These are phyloP conservation scores for Mastomys natalensis DNA, from an alignment of 2,113 vertebrate species.

Conservation along the genomic window DNA sequence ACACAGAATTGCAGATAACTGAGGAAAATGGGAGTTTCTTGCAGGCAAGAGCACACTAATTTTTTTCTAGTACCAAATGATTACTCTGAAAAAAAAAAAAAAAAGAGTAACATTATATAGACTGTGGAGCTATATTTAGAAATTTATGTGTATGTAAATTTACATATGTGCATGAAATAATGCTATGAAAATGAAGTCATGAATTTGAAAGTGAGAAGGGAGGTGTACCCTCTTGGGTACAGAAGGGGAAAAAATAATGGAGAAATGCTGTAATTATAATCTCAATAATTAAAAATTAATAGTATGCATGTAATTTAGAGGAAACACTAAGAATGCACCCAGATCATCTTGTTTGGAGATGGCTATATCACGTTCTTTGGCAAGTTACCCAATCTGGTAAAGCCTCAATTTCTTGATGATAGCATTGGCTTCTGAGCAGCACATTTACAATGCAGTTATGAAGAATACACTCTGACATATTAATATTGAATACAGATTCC, in stretches of 20 bases:
- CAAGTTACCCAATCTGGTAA: conserved; percentile 38
- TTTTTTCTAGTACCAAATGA: not conserved
- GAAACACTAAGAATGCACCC: conserved; percentile 42
- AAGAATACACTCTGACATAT: conserved; percentile 20
- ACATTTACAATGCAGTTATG: not conserved
- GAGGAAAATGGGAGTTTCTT: not conserved
- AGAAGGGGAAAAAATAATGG: not conserved
- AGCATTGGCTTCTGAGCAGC: not conserved
- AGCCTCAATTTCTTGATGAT: not conserved
- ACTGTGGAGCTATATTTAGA: not conserved
- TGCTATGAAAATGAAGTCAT: not conserved
- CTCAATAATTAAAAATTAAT: conserved; percentile 16
- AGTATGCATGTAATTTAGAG: conserved; percentile 68
- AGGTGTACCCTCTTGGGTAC: accelerated
- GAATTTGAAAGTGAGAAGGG: not conserved
- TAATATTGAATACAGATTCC: conserved; percentile 30
- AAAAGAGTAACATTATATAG: not conserved
- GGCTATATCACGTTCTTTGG: not conserved
- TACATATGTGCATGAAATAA: not conserved
- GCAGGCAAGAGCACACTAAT: not conserved
- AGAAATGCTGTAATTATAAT: not conserved
- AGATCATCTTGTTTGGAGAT: conserved; percentile 35
- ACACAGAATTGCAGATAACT: too few relatives aligned
- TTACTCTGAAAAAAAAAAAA: not conserved
- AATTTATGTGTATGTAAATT: not conserved